A percentile compares a stretch with the other conserved stretches of the same genome.
Conservation (phyloP, 2,888 invertebrate species). For the Polydrusus pterygomalis region DNA sequence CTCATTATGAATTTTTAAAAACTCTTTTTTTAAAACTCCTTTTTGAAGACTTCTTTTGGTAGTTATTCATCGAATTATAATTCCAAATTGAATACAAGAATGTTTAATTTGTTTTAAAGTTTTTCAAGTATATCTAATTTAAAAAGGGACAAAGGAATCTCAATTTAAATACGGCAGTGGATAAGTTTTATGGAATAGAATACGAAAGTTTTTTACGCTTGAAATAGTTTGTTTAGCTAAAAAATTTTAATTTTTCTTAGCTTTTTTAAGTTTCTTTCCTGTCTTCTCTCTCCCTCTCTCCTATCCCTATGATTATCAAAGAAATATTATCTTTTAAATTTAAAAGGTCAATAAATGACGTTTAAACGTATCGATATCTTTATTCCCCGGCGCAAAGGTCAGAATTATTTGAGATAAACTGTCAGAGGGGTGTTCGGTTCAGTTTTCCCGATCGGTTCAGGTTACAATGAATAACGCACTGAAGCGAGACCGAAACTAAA, state of each 20-base stretch:
- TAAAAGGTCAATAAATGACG: constrained; percentile 29
- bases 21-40: constrained; percentile 64
- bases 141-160: constrained; percentile 34
- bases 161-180: background rate
- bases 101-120: constrained; percentile 37
- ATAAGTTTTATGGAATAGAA: constrained; percentile 14
- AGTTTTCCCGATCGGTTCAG: constrained; percentile 59
- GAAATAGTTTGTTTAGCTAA: background rate
- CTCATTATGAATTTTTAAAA: constrained; percentile 65
- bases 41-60: constrained; percentile 62
- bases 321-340: constrained; percentile 4
- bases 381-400: constrained; percentile 42
- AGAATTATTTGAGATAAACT: constrained; percentile 53
- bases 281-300: too few relatives aligned
- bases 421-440: constrained; percentile 42
- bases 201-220: constrained; percentile 13
- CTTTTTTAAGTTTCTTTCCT: background rate
- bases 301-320: background rate
- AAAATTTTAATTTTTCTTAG: background rate
- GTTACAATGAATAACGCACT: constrained; percentile 67
- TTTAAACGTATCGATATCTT: constrained; percentile 11
- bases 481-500: constrained; percentile 64
- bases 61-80: constrained; percentile 65
- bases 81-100: constrained; percentile 56
- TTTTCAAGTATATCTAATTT: constrained; percentile 46